A percentile compares a stretch with the other conserved stretches of the same genome.
Evolutionary conservation across 2,888 invertebrate genomes (phyloP).

Genomic region (Leptinotarsa rubiginosa): DNA sequence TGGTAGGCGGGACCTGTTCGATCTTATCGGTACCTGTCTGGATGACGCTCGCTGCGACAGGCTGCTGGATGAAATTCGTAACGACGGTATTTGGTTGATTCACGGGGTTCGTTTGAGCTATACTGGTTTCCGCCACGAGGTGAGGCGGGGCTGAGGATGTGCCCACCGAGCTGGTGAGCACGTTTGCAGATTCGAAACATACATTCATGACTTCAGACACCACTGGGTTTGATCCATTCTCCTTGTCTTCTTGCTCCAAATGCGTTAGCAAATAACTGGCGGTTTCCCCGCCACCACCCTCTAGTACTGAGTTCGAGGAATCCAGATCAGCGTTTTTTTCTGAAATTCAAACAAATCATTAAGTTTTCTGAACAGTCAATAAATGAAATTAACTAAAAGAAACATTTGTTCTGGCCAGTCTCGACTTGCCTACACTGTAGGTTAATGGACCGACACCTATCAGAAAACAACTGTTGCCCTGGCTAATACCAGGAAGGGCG

Average conservation of each 20-base stretch:
- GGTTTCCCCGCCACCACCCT: slow-evolving; percentile 59
- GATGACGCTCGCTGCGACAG: slow-evolving; percentile 32
- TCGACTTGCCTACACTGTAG: no score
- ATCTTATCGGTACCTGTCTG: slow-evolving; percentile 32
- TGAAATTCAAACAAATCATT: slow-evolving; percentile 18
- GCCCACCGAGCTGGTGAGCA: slow-evolving; percentile 58
- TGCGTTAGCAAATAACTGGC: slow-evolving; percentile 16
- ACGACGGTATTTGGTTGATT: slow-evolving; percentile 35
- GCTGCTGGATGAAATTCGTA: slow-evolving; percentile 36
- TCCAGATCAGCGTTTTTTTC: slow-evolving; percentile 40
- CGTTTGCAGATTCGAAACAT: slow-evolving; percentile 60
- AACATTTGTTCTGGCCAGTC: no score
- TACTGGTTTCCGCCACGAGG: slow-evolving; percentile 28
- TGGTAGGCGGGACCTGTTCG: slow-evolving; percentile 33
- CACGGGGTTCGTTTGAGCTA: neutral
- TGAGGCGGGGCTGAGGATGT: slow-evolving; percentile 45
- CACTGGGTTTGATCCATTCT: slow-evolving; percentile 51
- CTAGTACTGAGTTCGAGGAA: slow-evolving; percentile 44
- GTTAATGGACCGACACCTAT: no score
- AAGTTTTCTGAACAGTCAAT: neutral
- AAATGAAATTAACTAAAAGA: neutral
- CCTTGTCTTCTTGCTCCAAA: slow-evolving; percentile 27
- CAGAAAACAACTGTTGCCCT: no score
- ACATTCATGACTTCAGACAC: slow-evolving; percentile 61
- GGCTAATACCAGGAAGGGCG: no score